Percentiles rank a stretch among this genome's conserved stretches.
These are phyloP conservation scores for Phoxinus phoxinus DNA, from an alignment of 2,113 vertebrate species.

Conservation along the genomic window DNA sequence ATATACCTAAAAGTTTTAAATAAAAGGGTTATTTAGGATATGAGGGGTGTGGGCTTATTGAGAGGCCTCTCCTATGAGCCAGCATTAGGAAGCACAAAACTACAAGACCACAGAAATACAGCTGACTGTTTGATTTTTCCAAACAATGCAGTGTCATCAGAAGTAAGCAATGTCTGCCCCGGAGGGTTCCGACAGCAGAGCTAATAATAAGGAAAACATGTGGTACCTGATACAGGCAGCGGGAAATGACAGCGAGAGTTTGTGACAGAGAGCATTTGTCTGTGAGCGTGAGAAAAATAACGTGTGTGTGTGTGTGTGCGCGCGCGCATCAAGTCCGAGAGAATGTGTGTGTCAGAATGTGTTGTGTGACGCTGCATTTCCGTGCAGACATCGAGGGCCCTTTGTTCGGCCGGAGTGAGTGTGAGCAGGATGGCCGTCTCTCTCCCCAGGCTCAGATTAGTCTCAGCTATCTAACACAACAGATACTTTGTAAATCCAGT, in stretches of 20 bases:
- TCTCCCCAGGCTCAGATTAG: slow-evolving; percentile 83
- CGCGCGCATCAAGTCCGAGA: slow-evolving; percentile 17
- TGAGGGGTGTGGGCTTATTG: not conserved
- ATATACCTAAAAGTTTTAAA: not conserved
- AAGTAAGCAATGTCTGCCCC: not conserved
- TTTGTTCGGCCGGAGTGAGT: slow-evolving; percentile 65
- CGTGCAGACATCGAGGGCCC: slow-evolving; percentile 44
- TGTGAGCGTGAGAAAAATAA: slow-evolving; percentile 42
- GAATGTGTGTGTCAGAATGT: slow-evolving; percentile 38
- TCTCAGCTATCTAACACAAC: slow-evolving; percentile 86
- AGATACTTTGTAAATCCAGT: slow-evolving; percentile 89
- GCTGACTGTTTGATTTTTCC: slow-evolving; percentile 21
- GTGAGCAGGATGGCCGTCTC: slow-evolving; percentile 80
- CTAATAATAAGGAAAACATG: slow-evolving; percentile 32
- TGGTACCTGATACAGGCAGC: slow-evolving; percentile 25
- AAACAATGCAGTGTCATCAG: slow-evolving; percentile 35
- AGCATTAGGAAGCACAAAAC: not conserved
- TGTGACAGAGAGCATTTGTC: slow-evolving; percentile 51
- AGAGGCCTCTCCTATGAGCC: not conserved
- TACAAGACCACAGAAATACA: slow-evolving; percentile 32
- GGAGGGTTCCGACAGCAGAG: slow-evolving; percentile 4
- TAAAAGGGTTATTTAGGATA: not conserved
- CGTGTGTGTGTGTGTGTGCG: slow-evolving; percentile 33
- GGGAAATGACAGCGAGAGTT: slow-evolving; percentile 36
- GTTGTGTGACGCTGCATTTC: slow-evolving; percentile 43